phyloP scores from a whole-genome alignment of 1,140 invertebrate genomes.

The Samia ricini region DNA sequence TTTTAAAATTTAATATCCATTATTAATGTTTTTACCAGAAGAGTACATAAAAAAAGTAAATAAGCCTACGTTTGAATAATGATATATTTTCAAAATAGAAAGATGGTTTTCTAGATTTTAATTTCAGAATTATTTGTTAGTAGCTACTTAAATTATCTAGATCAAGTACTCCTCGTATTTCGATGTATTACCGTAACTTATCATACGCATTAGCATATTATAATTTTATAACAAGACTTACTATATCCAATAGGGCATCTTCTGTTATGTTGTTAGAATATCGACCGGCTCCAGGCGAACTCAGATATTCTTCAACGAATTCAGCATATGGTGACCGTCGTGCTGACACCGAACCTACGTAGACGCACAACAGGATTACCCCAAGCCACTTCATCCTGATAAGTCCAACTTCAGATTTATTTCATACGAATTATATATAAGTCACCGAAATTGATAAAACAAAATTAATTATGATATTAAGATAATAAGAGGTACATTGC shows the following conservation, averaged over 20 bases:
- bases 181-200: too few relatives aligned
- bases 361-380: neutral
- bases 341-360: neutral
- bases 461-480: conserved; percentile 3
- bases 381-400: conserved; percentile 4
- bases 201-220: too few relatives aligned
- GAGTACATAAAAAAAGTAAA: too few relatives aligned
- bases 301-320: conserved; percentile 4
- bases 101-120: too few relatives aligned
- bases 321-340: conserved; percentile 11
- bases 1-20: too few relatives aligned
- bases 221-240: conserved; percentile 7
- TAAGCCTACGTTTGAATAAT: too few relatives aligned
- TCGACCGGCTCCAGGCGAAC: neutral
- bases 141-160: too few relatives aligned
- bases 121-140: too few relatives aligned
- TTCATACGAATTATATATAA: conserved; percentile 1
- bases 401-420: neutral
- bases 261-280: conserved; percentile 13
- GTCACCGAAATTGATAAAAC: neutral
- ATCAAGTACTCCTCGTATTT: too few relatives aligned
- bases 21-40: too few relatives aligned
- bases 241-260: conserved; percentile 19
- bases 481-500: neutral
- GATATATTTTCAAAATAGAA: too few relatives aligned